Conservation (phyloP, 2,113 vertebrate species). For the Psettodes erumei region DNA sequence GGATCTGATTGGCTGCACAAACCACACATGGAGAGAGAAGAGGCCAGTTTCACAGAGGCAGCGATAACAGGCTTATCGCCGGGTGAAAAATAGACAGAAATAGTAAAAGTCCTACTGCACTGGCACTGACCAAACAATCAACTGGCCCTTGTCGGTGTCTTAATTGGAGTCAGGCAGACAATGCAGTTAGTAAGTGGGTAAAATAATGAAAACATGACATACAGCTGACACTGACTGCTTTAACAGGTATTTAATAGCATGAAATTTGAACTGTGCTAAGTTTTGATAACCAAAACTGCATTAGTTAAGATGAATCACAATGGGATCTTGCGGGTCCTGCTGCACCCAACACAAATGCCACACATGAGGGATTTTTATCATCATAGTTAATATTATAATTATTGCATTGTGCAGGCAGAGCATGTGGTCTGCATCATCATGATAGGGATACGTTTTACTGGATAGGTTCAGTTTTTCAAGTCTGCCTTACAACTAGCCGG, state of each 20-base stretch:
- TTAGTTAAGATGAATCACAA: neutral
- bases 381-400: no score
- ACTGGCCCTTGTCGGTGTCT: neutral
- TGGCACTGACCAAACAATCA: conserved; percentile 22
- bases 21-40: conserved; percentile 14
- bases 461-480: neutral
- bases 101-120: conserved; percentile 8
- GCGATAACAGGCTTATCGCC: conserved; percentile 33
- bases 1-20: conserved; percentile 25
- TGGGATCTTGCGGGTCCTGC: neutral
- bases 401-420: neutral
- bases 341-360: neutral
- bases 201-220: conserved; percentile 7
- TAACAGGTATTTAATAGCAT: neutral
- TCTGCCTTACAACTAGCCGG: no score
- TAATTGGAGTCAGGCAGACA: neutral
- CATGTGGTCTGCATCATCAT: neutral
- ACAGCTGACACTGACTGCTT: neutral
- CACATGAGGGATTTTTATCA: neutral
- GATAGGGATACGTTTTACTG: no score
- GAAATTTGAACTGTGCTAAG: neutral
- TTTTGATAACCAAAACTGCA: neutral
- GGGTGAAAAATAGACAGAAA: conserved; percentile 26
- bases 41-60: conserved; percentile 20
- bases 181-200: neutral